Evolutionary conservation across 2,888 invertebrate genomes (phyloP), one percentile per base, ranked within the genome.

Genomic region (Hyppa rectilinea): DNA sequence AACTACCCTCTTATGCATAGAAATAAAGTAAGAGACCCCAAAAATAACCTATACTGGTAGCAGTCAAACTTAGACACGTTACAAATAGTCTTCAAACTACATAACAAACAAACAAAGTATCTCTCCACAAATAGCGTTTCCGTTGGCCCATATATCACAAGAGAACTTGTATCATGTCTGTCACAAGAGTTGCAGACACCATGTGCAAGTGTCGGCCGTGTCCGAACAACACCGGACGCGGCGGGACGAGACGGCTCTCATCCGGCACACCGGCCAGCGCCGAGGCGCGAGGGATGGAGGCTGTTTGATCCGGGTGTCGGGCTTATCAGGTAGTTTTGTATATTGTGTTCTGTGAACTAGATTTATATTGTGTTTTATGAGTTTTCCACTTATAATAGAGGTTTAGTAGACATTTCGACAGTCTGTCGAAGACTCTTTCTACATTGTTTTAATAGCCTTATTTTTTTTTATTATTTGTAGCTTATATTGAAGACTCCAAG

Each of bases 71-170:
- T 2, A 38, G 4, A 34, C 1, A 38, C 43, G 20, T 14, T 29
- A 75, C 4, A 61, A 62, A 60, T 43, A 74, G 29, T 10, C 31
- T 36, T 23, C 29, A 26, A 58, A 60, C 26, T 52, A 49, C 49
- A 66, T 38, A n/a, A 26, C 20, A 36, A 62, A 64, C 43, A 50
- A 60, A 67, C 43, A 47, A 56, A 71, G 23, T 55, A 50, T 52
- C n/a, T 40, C 14, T 14, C 14, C 59, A 64, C 52, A 75, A 75
- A 71, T 61, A 75, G 38, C 36, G 50, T 38, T 56, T 47, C 60
- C 26, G 75, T 20, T 47, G 56, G 14, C 71, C 79, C 61, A 61
- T 53, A 79, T 70, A 56, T 64, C n/a, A 53, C 60, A 34, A 64
- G 38, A 38, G 55, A 61, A 75, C 64, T 45, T 65, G 60, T 31